Percentiles rank a stretch among this genome's conserved stretches.
Evolutionary conservation across 2,113 vertebrate species (phyloP).

Genomic region (Nothoprocta perdicaria): DNA sequence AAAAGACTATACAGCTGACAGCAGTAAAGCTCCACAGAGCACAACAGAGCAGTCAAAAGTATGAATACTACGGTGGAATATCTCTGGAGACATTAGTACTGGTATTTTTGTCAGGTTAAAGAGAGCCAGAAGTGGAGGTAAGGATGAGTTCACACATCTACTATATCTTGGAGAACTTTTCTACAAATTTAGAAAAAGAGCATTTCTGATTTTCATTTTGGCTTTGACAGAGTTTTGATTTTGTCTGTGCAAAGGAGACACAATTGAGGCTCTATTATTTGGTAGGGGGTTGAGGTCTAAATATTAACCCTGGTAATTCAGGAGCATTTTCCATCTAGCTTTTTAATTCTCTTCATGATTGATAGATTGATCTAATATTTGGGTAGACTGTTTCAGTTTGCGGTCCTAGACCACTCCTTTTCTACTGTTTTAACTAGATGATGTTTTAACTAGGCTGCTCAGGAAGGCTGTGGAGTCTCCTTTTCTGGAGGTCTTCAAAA

Average conservation of each 20-base stretch:
- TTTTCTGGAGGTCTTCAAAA: too few relatives aligned
- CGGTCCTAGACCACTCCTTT: background rate
- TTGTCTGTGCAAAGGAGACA: background rate
- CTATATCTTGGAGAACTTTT: background rate
- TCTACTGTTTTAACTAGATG: background rate
- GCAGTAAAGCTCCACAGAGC: background rate
- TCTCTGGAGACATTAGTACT: background rate
- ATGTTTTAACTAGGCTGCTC: too few relatives aligned
- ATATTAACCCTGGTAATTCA: background rate
- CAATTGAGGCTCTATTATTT: background rate
- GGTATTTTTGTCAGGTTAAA: background rate
- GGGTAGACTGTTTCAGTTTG: background rate
- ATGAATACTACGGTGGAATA: background rate
- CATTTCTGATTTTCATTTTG: accelerated
- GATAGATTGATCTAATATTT: background rate
- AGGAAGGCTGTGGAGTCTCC: too few relatives aligned
- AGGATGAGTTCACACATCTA: background rate
- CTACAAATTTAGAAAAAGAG: background rate
- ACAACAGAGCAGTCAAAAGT: background rate
- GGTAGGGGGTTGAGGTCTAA: background rate
- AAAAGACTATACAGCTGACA: background rate
- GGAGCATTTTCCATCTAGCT: background rate
- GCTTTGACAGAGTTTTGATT: background rate
- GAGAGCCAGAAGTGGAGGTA: background rate
- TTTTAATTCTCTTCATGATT: background rate